phyloP scores from a whole-genome alignment of 1,140 invertebrate genomes.

The Hyles vespertilio region DNA sequence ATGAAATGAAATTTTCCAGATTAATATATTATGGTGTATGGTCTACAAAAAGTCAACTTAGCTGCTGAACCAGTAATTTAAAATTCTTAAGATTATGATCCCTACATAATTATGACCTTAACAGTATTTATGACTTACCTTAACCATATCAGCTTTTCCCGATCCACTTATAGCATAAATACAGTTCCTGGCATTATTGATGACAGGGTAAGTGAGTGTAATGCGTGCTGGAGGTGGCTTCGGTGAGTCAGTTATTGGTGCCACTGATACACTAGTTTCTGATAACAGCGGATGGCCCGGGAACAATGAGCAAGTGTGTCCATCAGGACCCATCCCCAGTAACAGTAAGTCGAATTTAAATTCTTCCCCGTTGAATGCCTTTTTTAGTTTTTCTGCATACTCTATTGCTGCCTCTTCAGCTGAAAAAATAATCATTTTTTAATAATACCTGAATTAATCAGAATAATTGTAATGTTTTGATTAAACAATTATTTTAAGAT shows the following conservation, averaged over 20 bases:
- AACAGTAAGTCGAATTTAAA: conserved; percentile 92
- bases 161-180: conserved; percentile 90
- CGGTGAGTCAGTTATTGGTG: conserved; percentile 93
- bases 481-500: too few relatives aligned
- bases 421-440: conserved; percentile 44
- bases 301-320: conserved; percentile 98
- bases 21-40: too few relatives aligned
- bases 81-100: too few relatives aligned
- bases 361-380: conserved; percentile 77
- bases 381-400: conserved; percentile 82
- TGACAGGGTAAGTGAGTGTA: conserved; percentile 94
- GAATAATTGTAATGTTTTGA: too few relatives aligned
- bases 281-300: conserved; percentile 87
- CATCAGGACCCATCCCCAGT: conserved; percentile 98
- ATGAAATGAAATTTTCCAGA: too few relatives aligned
- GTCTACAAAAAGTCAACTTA: too few relatives aligned
- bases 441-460: too few relatives aligned
- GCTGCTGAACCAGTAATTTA: too few relatives aligned
- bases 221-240: conserved; percentile 95
- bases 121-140: conserved; percentile 78
- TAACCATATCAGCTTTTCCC: conserved; percentile 92
- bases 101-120: not conserved
- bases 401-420: conserved; percentile 88
- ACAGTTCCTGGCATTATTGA: conserved; percentile 91
- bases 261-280: conserved; percentile 84